Base-by-base conservation (phyloP, 2,113 vertebrate species). In the Campylomormyrus numenius region DNA sequence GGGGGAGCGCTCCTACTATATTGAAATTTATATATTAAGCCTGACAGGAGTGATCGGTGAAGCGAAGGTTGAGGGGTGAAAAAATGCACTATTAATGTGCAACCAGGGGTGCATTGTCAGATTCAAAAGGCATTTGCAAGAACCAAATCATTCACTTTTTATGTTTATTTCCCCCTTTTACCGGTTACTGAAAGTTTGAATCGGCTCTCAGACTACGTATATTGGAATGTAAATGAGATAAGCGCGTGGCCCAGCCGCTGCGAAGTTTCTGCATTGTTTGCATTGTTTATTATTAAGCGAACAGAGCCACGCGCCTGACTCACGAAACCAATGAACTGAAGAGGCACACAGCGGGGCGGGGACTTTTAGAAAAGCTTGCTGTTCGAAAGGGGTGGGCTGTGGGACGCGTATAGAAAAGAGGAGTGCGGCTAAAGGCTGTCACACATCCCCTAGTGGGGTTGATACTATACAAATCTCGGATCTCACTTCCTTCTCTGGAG, bases 71-170 rank as follows among this genome's bases (percentile, higher is more conserved):
- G 17, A 2, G 15, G 13, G 74, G 27, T 13, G 70, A 42, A 42
- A 77, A 80, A 80, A 42, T 48, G 24, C 9, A 48, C 83, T 85
- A 24, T 85, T 85, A 85, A 48, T 85, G 2, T n/a, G 83, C 42
- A 85, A 45, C 21, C 80, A 85, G 39, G 39, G 39, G 7, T 48
- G 9, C 39, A 85, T 48, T 85, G 94, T 96, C 95, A 94, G 94
- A 92, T 91, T 95, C 93, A 94, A 96, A 95, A 94, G 94, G 93
- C 94, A 94, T 93, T 95, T 95, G 95, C 95, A 94, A 96, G 94
- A 94, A 92, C 90, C 90, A 93, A 95, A 94, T 94, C 90, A 91
- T 89, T 96, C 95, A 93, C 90, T 92, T 90, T 70, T 93, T 15
- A 92, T 93, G 88, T 52, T 86, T 91, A 85, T 49, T 88, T 91